Conservation (phyloP, 2,797 vertebrate species). For the Rhyacichthys aspro region DNA sequence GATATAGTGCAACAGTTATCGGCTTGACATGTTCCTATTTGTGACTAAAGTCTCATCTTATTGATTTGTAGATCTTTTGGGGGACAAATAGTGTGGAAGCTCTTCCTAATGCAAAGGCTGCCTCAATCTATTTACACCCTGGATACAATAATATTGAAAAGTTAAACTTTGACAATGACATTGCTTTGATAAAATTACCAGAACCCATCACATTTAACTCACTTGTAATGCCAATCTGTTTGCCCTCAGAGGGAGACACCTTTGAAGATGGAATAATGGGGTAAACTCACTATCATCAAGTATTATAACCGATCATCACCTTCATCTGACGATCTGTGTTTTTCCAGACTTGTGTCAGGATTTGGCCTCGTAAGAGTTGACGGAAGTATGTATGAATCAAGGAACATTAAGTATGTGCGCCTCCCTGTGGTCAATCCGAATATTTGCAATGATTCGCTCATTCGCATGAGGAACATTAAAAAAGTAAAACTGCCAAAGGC, state of each 20-base stretch:
- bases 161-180: conserved; percentile 60
- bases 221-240: conserved; percentile 73
- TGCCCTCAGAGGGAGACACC: conserved; percentile 44
- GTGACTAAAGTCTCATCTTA: not conserved
- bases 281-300: conserved; percentile 47
- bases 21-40: too few species aligned
- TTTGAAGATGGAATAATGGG: conserved; percentile 37
- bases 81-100: conserved; percentile 29
- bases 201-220: conserved; percentile 51
- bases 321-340: not conserved
- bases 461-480: fast-evolving
- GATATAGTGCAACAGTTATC: too few species aligned
- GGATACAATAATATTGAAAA: conserved; percentile 30
- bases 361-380: conserved; percentile 27
- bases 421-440: conserved; percentile 58
- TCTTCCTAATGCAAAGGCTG: not conserved
- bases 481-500: fast-evolving
- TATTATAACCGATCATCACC: too few species aligned
- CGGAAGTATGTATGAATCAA: fast-evolving
- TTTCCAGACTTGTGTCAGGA: conserved; percentile 64
- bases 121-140: conserved; percentile 63
- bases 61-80: conserved; percentile 56
- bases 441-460: conserved; percentile 39
- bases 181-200: conserved; percentile 70
- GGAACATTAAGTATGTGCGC: conserved; percentile 49